Percentiles rank a stretch among this genome's conserved stretches.
Conservation (phyloP, 2,888 invertebrate genomes). For the Drosophila leonis region DNA sequence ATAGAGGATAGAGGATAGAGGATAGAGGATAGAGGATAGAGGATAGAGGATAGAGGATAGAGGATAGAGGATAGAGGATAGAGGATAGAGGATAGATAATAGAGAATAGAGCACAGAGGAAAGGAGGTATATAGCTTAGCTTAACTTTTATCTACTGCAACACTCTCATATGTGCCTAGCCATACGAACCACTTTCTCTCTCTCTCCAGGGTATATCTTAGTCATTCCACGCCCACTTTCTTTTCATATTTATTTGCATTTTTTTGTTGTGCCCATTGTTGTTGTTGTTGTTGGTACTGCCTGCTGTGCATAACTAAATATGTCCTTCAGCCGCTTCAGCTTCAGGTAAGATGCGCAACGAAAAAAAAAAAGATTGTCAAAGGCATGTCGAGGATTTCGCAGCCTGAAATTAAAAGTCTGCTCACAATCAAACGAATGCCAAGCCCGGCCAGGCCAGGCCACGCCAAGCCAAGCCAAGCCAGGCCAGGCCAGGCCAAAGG, state of each 20-base stretch:
- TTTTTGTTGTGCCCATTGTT: conserved; percentile 35
- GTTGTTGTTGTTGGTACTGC: conserved; percentile 10
- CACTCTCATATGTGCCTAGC: no score
- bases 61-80: no score
- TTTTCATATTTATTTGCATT: conserved; percentile 57
- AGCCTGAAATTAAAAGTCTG: conserved; percentile 64
- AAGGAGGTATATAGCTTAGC: not conserved
- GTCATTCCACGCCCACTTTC: not conserved
- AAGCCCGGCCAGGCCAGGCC: conserved; percentile 14
- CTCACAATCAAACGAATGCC: conserved; percentile 56
- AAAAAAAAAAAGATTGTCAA: conserved; percentile 61
- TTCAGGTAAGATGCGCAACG: conserved; percentile 55
- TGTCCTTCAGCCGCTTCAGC: conserved; percentile 46
- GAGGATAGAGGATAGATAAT: not conserved
- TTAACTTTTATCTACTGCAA: no score
- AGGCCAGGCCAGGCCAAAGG: conserved; percentile 22
- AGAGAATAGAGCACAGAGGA: no score
- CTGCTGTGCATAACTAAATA: conserved; percentile 62
- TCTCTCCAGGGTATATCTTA: conserved; percentile 1
- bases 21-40: no score
- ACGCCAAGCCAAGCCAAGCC: conserved; percentile 7
- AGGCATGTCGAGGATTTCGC: conserved; percentile 51
- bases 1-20: no score
- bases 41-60: no score
- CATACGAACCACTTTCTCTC: not conserved